Conservation (phyloP, 2,888 invertebrate species). For the Micropterix aruncella region DNA sequence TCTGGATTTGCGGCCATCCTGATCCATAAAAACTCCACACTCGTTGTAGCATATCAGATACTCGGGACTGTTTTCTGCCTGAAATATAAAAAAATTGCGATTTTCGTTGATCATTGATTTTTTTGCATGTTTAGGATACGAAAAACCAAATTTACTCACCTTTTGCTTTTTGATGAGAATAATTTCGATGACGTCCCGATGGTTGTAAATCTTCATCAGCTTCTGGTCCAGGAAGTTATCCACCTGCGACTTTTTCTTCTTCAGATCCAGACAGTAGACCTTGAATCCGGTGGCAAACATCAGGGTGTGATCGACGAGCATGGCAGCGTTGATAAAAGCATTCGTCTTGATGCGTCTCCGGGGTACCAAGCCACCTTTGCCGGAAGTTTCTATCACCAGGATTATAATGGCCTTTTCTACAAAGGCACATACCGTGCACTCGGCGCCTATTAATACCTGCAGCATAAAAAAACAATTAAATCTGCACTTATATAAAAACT, state of each 20-base stretch:
- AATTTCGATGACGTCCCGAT: neutral
- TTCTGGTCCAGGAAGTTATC: neutral
- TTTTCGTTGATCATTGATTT: too few species aligned
- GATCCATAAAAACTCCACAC: slow-evolving; percentile 78
- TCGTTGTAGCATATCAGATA: slow-evolving; percentile 77
- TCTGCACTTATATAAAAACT: too few species aligned
- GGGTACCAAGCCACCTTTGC: neutral
- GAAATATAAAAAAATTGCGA: too few species aligned
- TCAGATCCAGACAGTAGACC: neutral
- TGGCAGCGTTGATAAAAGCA: neutral
- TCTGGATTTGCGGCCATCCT: slow-evolving; percentile 63
- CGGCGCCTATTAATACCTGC: neutral
- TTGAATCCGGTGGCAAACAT: neutral
- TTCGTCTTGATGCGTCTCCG: neutral
- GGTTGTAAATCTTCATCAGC: neutral
- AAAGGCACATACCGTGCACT: neutral
- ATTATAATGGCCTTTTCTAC: neutral
- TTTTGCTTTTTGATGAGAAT: neutral
- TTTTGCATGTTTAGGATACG: too few species aligned
- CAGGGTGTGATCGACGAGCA: neutral
- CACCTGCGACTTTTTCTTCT: neutral
- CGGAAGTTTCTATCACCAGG: neutral
- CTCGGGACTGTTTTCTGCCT: slow-evolving; percentile 35
- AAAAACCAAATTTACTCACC: too few species aligned
- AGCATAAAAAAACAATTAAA: too few species aligned